Evolutionary conservation across 2,888 invertebrate genomes (phyloP), one percentile per base, ranked within the genome.

Genomic region (Drosophila gaucha): DNA sequence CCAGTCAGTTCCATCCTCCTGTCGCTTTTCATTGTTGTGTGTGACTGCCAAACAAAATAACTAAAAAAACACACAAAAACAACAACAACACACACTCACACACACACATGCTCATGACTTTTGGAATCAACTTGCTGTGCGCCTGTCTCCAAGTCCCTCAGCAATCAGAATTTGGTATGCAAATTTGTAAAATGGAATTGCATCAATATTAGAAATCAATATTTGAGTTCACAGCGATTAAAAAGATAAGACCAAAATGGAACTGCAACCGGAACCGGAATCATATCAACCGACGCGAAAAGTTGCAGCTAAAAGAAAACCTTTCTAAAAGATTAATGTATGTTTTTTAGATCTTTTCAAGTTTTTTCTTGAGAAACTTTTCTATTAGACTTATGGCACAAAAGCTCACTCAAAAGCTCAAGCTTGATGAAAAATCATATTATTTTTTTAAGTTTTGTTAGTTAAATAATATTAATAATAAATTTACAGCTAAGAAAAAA

Each of bases 131-230:
- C 83, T 28, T 28, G 51, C n/a, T 56, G 54, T 49, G 49, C 44
- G 49, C 20, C 52, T 10, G 78, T 66, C 87, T 87, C 88, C 63
- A 74, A 88, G 82, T 89, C 89, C 89, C 89, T 68, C 73, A 89
- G 86, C 89, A 89, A 89, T 89, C 89, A 89, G 82, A 76, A 86
- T 89, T 82, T 80, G 75, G 77, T 86, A 89, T 88, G 89, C 75
- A 87, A 87, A 89, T 89, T 85, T 84, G 76, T 76, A 71, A 86
- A 87, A 86, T 87, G 88, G 78, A 86, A 85, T 88, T 88, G 83
- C 87, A 88, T 88, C 87, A 88, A 88, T 88, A 89, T 88, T 85
- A 78, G 77, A 86, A 89, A 89, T 88, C 88, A 89, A 88, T 88
- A 86, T 82, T 80, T 62, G 66, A 16, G 60, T n/a, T 54, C 35